Evolutionary conservation across 2,113 vertebrate genomes (phyloP).

Genomic region (Micronisus gabar): DNA sequence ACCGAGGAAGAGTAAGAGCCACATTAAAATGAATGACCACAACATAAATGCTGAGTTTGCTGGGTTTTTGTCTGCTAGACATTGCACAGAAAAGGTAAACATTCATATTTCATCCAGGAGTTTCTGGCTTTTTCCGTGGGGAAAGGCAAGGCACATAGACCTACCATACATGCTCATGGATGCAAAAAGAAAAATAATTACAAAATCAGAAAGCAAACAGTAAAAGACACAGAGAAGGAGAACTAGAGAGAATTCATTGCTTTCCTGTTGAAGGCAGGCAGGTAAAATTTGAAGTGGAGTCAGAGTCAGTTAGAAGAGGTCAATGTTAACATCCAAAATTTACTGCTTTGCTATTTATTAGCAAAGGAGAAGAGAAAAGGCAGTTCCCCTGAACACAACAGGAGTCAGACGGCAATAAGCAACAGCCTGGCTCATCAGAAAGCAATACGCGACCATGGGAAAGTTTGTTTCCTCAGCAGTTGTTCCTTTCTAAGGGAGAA

Average conservation of each 20-base stretch:
- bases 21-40: not conserved
- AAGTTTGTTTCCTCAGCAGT: conserved; percentile 1
- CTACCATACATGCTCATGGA: not conserved
- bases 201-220: not conserved
- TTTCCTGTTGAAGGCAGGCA: not conserved
- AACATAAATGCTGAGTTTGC: not conserved
- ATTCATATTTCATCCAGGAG: not conserved
- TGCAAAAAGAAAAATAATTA: not conserved
- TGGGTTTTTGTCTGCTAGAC: not conserved
- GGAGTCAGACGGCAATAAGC: not conserved
- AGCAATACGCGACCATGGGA: not conserved
- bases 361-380: not conserved
- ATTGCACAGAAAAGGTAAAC: not conserved
- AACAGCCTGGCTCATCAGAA: not conserved
- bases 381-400: not conserved
- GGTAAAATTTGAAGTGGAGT: not conserved
- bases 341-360: not conserved
- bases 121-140: not conserved
- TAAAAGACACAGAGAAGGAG: not conserved
- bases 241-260: not conserved
- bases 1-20: not conserved
- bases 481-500: not conserved
- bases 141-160: not conserved
- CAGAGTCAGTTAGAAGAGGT: not conserved
- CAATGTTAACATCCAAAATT: not conserved